phyloP scores from a whole-genome alignment of 2,888 invertebrate species.

The Cactoblastis cactorum region DNA sequence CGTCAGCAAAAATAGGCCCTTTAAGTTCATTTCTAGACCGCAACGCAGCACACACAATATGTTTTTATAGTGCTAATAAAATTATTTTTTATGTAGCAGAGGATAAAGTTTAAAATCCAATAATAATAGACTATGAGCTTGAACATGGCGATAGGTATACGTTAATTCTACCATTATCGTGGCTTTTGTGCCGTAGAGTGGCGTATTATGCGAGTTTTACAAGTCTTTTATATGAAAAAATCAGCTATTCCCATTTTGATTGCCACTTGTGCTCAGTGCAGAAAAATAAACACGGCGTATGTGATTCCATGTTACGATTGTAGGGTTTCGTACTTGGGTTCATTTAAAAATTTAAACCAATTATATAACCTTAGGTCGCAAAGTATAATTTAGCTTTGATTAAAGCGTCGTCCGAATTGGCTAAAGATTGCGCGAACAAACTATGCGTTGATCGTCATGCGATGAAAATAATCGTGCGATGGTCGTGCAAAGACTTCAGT shows the following conservation, averaged over 20 bases:
- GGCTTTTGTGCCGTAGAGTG: slow-evolving; percentile 39
- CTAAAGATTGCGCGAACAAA: no score
- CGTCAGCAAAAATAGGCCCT: not conserved
- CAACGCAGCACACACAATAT: slow-evolving; percentile 24
- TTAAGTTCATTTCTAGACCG: slow-evolving; percentile 14
- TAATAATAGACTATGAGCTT: slow-evolving; percentile 28
- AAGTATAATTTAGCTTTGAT: no score
- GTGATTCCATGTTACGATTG: not conserved
- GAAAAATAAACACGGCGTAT: slow-evolving; percentile 11
- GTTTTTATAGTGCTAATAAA: slow-evolving; percentile 27
- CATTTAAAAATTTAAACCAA: not conserved
- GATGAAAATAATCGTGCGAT: no score
- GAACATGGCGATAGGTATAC: slow-evolving; percentile 30
- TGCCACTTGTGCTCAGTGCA: slow-evolving; percentile 33
- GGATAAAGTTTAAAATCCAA: slow-evolving; percentile 34
- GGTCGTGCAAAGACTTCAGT: no score
- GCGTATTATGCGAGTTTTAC: slow-evolving; percentile 37
- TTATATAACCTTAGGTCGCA: no score
- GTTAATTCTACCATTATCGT: slow-evolving; percentile 46
- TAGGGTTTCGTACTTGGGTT: not conserved
- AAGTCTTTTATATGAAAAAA: slow-evolving; percentile 51
- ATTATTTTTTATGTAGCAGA: slow-evolving; percentile 30
- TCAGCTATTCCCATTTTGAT: slow-evolving; percentile 50
- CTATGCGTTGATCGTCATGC: no score
- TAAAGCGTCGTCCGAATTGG: no score